Base-by-base conservation (phyloP, 2,113 vertebrate species). In the Puntigrus tetrazona region DNA sequence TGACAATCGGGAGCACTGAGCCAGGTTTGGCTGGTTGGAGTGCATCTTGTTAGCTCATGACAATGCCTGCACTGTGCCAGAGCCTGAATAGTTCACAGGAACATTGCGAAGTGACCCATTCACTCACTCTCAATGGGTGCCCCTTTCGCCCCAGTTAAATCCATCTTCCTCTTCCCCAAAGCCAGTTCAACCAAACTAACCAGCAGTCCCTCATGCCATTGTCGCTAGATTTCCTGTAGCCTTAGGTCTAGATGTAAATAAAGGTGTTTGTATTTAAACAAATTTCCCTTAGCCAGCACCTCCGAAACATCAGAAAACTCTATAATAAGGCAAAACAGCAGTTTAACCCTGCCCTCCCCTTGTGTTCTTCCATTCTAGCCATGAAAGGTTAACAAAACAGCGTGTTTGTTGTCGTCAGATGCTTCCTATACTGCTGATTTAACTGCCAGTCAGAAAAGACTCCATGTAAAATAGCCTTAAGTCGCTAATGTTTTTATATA, bases 1-100 rank as follows among this genome's bases (percentile, higher is more conserved):
- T 61, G 77, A 73, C 27, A 29, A 47, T 34, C 22, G 70, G 70
- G 29, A 41, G 43, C 61, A 65, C 47, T 36, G 70, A 61, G 43
- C 72, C 18, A 67, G 67, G 45, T 80, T 65, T 67, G 86, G 57
- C 88, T 87, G 88, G 88, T 86, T 81, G 89, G 86, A 87, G 69
- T 75, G 85, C 90, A 85, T 88, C 89, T 92, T 85, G 86, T 94
- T 93, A 91, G 88, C 76, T 36, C 52, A 79, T 84, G 81, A 94
- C 93, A 94, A 94, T 91, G 88, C 88, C 88, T 79, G 86, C 88
- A 88, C 92, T 94, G 89, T 93, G 92, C 92, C 92, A 92, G 85
- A 61, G 29, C 85, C 52, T 77, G 82, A 88, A 87, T 88, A 89
- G 89, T 89, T 92, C 89, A 88, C 91, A 90, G 90, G 88, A 89